Conservation (phyloP, 2,113 vertebrate species). For the Microtus pennsylvanicus region DNA sequence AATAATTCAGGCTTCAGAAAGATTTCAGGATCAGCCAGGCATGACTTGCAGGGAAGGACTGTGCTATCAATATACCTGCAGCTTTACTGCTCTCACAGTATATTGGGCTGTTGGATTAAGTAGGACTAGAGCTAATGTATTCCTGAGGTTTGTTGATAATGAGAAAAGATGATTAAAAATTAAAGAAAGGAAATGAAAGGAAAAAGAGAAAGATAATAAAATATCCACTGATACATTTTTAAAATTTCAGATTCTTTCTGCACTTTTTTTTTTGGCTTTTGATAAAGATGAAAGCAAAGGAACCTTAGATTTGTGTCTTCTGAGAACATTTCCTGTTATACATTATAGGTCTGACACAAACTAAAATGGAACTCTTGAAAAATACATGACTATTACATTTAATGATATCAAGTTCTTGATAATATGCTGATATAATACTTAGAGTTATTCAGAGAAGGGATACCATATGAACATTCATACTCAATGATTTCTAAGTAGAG, state of each 20-base stretch:
- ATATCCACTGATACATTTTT: constrained; percentile 71
- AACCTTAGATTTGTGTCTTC: constrained; percentile 69
- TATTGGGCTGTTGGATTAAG: constrained; percentile 84
- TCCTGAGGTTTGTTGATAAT: constrained; percentile 83
- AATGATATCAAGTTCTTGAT: constrained; percentile 46
- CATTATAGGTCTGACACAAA: constrained; percentile 64
- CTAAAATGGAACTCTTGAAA: constrained; percentile 59
- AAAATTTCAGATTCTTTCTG: constrained; percentile 56
- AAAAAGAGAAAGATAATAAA: constrained; percentile 71
- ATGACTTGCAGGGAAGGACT: constrained; percentile 83
- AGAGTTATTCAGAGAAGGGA: constrained; percentile 8
- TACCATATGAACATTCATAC: not conserved
- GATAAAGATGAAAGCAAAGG: constrained; percentile 57
- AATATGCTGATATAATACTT: not conserved
- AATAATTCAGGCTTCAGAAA: constrained; percentile 90
- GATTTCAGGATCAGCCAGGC: constrained; percentile 88
- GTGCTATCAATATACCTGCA: constrained; percentile 88
- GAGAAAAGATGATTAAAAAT: constrained; percentile 70
- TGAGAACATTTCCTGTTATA: constrained; percentile 36
- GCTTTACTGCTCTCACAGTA: constrained; percentile 83
- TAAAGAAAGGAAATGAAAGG: constrained; percentile 57
- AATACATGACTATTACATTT: constrained; percentile 28
- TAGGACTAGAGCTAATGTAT: constrained; percentile 83
- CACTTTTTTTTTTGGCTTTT: not conserved
- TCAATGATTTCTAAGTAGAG: not conserved